phyloP scores from a whole-genome alignment of 2,888 invertebrate species.

The Xanthostigma xanthostigma region DNA sequence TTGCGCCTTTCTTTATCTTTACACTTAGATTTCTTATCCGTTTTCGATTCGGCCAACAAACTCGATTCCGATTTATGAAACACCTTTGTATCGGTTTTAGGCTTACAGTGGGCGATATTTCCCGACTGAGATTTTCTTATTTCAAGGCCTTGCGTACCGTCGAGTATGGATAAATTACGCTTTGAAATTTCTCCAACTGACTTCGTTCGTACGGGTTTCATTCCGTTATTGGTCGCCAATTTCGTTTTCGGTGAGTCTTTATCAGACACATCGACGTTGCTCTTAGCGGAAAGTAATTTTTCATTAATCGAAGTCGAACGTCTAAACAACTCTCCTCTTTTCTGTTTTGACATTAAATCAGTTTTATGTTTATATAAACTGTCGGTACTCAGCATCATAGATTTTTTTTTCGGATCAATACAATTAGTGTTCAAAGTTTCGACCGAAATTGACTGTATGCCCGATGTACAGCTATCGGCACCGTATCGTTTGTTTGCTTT shows the following conservation, averaged over 20 bases:
- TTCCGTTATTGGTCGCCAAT: too few species aligned
- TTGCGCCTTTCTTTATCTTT: constrained; percentile 59
- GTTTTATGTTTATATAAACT: too few species aligned
- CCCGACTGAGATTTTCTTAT: constrained; percentile 6
- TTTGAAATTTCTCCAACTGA: constrained; percentile 21
- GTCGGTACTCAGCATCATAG: too few species aligned
- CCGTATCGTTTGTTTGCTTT: constrained; percentile 19
- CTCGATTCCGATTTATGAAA: constrained; percentile 26
- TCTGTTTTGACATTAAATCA: too few species aligned
- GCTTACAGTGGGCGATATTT: constrained; percentile 3
- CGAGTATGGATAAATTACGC: not conserved
- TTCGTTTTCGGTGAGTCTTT: too few species aligned
- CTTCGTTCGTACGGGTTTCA: constrained; percentile 18
- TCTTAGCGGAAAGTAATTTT: not conserved
- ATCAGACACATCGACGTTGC: too few species aligned
- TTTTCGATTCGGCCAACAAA: constrained; percentile 21
- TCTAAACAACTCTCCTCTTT: constrained; percentile 12
- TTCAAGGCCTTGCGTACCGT: not conserved
- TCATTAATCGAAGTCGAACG: constrained; percentile 16
- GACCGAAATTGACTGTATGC: constrained; percentile 13
- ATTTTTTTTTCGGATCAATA: too few species aligned
- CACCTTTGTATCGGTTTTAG: constrained; percentile 8
- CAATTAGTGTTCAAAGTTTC: too few species aligned
- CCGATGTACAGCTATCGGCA: not conserved
- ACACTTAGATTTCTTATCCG: constrained; percentile 30